phyloP scores from a whole-genome alignment of 2,113 vertebrate genomes.

The Tychaedon coryphoeus region DNA sequence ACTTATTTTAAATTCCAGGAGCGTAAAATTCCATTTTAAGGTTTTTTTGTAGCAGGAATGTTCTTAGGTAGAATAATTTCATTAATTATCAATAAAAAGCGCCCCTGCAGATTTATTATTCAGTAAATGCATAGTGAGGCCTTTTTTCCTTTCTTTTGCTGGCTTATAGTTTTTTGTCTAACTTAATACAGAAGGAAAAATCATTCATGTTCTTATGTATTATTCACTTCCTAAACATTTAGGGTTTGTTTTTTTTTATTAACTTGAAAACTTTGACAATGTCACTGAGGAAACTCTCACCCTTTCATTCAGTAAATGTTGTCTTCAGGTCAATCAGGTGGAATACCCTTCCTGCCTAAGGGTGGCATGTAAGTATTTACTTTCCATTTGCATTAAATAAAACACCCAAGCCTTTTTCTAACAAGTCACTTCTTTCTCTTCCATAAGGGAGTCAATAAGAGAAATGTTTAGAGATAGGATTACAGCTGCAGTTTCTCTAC shows the following conservation, averaged over 20 bases:
- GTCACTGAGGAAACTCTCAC: neutral
- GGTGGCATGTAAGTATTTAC: neutral
- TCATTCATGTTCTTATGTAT: neutral
- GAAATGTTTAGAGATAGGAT: neutral
- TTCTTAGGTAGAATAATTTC: constrained; percentile 12
- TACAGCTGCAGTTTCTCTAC: neutral
- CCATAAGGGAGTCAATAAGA: neutral
- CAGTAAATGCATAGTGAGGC: neutral
- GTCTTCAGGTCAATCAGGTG: neutral
- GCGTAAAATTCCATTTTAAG: neutral
- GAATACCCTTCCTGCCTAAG: neutral
- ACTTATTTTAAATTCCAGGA: neutral
- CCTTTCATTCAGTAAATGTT: neutral
- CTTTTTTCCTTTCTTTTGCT: neutral
- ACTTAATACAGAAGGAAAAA: neutral
- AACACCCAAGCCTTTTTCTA: neutral
- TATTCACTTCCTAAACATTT: neutral
- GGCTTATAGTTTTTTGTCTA: neutral
- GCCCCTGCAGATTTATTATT: constrained; percentile 20
- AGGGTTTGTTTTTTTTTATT: neutral
- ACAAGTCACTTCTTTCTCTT: neutral
- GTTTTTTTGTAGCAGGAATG: neutral
- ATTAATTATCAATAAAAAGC: constrained; percentile 43
- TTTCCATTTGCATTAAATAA: neutral
- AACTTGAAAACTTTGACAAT: neutral